Evolutionary conservation across 2,113 vertebrate species (phyloP).

Genomic region (Chionomys nivalis): DNA sequence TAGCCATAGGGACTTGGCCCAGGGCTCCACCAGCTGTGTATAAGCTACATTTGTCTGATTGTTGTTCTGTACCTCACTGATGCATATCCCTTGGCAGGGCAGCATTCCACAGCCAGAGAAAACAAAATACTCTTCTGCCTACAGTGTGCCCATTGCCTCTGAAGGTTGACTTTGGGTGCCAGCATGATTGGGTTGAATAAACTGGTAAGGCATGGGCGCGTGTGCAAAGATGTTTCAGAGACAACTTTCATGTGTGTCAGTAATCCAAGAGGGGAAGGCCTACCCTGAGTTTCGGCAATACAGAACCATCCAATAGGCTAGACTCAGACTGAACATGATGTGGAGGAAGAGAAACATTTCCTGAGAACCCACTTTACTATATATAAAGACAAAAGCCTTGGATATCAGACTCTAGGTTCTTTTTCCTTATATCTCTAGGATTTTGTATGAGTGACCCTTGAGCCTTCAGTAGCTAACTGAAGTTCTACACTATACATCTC

Average conservation of each 20-base stretch:
- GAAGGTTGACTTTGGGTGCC: not conserved
- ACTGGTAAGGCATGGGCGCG: not conserved
- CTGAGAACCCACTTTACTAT: no score
- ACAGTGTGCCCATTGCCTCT: not conserved
- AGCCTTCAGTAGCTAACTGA: not conserved
- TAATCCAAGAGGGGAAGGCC: not conserved
- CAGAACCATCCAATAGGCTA: not conserved
- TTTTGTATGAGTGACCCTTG: not conserved
- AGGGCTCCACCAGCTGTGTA: not conserved
- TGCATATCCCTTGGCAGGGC: not conserved
- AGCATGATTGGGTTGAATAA: not conserved
- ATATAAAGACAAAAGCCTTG: not conserved
- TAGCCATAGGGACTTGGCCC: not conserved
- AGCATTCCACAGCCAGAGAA: not conserved
- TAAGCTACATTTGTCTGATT: not conserved
- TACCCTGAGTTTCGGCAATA: not conserved
- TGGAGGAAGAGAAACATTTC: not conserved
- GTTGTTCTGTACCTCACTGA: not conserved
- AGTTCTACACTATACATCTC: not conserved
- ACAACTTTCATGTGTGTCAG: not conserved
- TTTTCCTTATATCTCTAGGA: not conserved
- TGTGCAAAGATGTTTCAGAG: not conserved
- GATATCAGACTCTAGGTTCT: not conserved
- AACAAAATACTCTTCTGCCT: not conserved
- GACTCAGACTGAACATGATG: not conserved